Evolutionary conservation across 2,797 vertebrate species (phyloP), one percentile per base, ranked within the genome.

Genomic region (Falco naumanni): DNA sequence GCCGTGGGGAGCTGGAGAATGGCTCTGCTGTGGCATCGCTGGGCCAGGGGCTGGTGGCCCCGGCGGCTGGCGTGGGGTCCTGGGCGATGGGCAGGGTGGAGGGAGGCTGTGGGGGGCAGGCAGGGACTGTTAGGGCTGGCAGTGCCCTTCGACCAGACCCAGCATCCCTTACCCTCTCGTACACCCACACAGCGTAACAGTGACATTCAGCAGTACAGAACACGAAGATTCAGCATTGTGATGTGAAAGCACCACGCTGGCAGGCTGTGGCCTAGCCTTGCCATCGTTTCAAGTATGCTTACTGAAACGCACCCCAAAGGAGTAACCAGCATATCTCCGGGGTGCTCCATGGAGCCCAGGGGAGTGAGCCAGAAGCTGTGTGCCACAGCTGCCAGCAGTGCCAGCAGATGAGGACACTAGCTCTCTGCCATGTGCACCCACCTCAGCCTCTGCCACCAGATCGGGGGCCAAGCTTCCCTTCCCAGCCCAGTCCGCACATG

Each of bases 231-330:
- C 47, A 64, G 45, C 50, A n/a, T 0, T 0, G 0, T 2, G 39
- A 5, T 5, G 24, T 13, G 29, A 54, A 72, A 61, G 13, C 19
- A 43, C 34, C 22, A 28, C 1, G 0, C 26, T 50, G 59, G 12
- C 0, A 19, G 66, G 65, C 57, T n/a, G 14, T 24, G 78, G 18
- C 3, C 3, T 17, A n/a, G 29, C 45, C 54, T 51, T 41, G 34
- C 12, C 0, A 0, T 4, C 1, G 0, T 34, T 80, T 4, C 3
- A 26, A 50, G 39, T 2, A 2, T 0, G 0, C 39, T 33, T 43
- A 39, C 5, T 4, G 43, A 17, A 60, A 56, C 1, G 3, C 21
- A 6, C 0, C 8, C 11, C 13, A 10, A 31, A 43, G 13, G 22
- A 56, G 37, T 50, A 53, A 43, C 0, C 2, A 51, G 15, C 0